Evolutionary conservation across 1,140 invertebrate species (phyloP), one percentile per base, ranked within the genome.

Genomic region (Plodia interpunctella): DNA sequence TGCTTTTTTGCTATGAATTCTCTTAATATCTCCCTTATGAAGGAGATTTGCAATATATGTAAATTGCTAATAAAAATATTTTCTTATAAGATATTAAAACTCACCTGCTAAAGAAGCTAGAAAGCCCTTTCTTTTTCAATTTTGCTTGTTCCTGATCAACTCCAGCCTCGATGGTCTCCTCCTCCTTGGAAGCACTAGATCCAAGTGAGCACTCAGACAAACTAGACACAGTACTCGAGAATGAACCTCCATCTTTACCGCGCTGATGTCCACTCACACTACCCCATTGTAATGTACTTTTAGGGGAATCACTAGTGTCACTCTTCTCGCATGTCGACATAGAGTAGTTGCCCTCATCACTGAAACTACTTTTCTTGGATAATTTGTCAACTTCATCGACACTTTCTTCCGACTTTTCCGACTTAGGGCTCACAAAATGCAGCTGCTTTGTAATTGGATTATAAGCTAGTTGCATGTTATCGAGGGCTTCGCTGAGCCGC

Each of bases 391-490:
- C 60, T 19, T 88, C 85, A 62, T 83, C 84, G 15, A 71, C 21
- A n/a, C 65, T 72, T 13, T 81, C 72, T 51, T 79, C 78, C n/a
- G 64, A 60, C 62, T 87, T 86, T 38, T 80, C 83, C 10, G 76
- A 66, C 70, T 84, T 90, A 30, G 87, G 86, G 54, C 83, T 90
- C 55, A 91, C 87, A 55, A 91, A 91, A 71, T 90, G 90, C 60
- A 91, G 68, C 57, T 91, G 90, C 65, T 90, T 90, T 15, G 90
- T 91, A 52, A 91, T 90, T 4, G 90, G 90, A 70, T 91, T 91
- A 67, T 91, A 91, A 4, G 90, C 90, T 6, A 91, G 80, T 57
- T 89, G 88, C 67, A 91, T 91, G 58, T 86, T 90, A 66, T 91
- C 88, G 61, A 91, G 71, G 15, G 88, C 90, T 69, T 90, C 83